Base-by-base conservation (phyloP, 2,888 invertebrate genomes). In the Nomada ruficornis region DNA sequence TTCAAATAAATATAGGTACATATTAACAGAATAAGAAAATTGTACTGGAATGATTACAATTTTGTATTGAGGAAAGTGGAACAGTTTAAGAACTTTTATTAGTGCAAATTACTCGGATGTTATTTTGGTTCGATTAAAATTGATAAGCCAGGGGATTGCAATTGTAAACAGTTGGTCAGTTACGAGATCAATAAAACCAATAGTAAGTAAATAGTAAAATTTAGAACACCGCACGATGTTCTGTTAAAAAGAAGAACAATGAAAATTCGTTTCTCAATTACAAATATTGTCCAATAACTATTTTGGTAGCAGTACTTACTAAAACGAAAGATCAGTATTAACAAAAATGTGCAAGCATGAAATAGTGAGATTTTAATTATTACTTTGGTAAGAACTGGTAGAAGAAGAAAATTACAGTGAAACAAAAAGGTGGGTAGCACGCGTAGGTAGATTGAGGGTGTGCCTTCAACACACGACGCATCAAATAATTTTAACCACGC, bases 401-500 rank as follows among this genome's bases (percentile, higher is more conserved):
- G 47, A 47, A 57, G 20, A 52, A 80, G 83, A 77, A 68, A 80
- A 68, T 76, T 70, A 82, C 57, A 60, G 80, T 36, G 67, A 69
- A 47, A 65, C 59, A 29, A 63, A 76, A 80, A 82, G 74, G 85
- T 86, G 84, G 86, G 84, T 81, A 86, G 85, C 65, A 70, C 36
- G 81, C 69, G 88, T 81, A 74, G 75, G 77, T 77, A 70, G 77
- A 81, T 77, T 29, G 82, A 86, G 88, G 87, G 89, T 88, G 88
- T 88, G 89, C 79, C 79, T 67, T 79, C 71, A 52, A 82, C 68
- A 50, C 63, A 42, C 69, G 50, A 63, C 70, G 64, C 72, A 71
- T 75, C 76, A 68, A 81, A 84, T 82, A 73, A 82, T 82, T 76
- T 67, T 55, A 84, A 87, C 89, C 89, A 86, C 89, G 84, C 89